Base-by-base conservation (phyloP, 2,113 vertebrate genomes). In the Progne subis region DNA sequence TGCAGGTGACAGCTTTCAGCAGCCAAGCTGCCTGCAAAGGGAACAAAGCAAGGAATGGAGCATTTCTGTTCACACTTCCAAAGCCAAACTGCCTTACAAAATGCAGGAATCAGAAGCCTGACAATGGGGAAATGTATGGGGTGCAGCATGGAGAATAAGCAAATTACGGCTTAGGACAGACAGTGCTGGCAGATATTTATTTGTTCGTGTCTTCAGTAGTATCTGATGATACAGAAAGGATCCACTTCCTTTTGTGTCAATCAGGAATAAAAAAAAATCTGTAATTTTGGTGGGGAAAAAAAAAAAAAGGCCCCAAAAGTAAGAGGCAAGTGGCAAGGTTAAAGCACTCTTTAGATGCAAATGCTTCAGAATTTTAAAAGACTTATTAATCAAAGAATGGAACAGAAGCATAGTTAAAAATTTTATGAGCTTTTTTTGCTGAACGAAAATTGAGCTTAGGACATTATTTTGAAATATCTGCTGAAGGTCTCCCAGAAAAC, bases 1-100 rank as follows among this genome's bases (percentile, higher is more conserved):
- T 99, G 71, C 98, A 99, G 8, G 99, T 99, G 64, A 99, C 98
- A 7, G 99, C 99, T 89, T 98, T 99, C 95, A 99, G 97, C 50
- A 99, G 98, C 99, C 99, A 99, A 31, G 99, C 99, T 14, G 98
- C 98, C 99, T 99, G 88, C 79, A 84, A 41, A 82, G 65, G 37
- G 39, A 84, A 72, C 44, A 67, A 83, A 91, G 31, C 29, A 93
- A 95, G n/a, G 50, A 41, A 87, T 18, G 76, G 1, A 56, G 2
- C 25, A 74, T 43, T 80, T 81, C 26, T 43, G 18, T 21, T 49
- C 24, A 26, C 2, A 8, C 5, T 88, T 64, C 59, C 56, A 60
- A 88, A 77, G 37, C 20, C 88, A 80, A 91, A 67, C 20, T 41
- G 53, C 56, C 44, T 61, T 15, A 64, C 21, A 68, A 88, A 29